Percentiles rank a stretch among this genome's conserved stretches.
Evolutionary conservation across 2,797 vertebrate genomes (phyloP).

Genomic region (Botia kubotai): DNA sequence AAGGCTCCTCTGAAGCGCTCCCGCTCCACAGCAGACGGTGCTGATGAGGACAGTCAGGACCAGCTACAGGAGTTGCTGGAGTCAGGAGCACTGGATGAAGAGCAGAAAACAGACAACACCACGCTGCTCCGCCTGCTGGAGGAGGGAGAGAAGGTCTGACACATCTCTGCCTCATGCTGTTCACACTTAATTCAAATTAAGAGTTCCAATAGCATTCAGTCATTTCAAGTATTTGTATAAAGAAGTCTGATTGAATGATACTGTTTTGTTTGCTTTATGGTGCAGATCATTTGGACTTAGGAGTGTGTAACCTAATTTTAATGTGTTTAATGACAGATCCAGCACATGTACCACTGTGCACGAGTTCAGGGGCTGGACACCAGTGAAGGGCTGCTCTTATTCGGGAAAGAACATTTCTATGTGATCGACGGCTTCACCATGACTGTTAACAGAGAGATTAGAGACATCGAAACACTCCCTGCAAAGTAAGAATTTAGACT

Average conservation of each 20-base stretch:
- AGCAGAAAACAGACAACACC: conserved; percentile 95
- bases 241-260: too few relatives aligned
- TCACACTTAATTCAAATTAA: background rate
- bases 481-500: conserved; percentile 83
- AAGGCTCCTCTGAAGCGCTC: conserved; percentile 96
- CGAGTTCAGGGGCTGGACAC: conserved; percentile 97
- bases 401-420: conserved; percentile 98
- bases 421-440: conserved; percentile 98
- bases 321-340: conserved; percentile 81
- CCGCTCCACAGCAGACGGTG: conserved; percentile 93
- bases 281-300: background rate
- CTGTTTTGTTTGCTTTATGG: too few relatives aligned
- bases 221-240: background rate
- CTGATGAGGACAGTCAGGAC: conserved; percentile 94
- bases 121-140: conserved; percentile 93
- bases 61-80: conserved; percentile 91
- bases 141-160: conserved; percentile 93
- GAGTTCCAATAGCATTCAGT: background rate
- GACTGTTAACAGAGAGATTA: conserved; percentile 94
- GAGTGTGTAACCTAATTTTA: too few relatives aligned
- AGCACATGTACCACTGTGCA: conserved; percentile 98
- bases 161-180: background rate
- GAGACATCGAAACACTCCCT: conserved; percentile 96
- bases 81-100: conserved; percentile 89
- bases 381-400: conserved; percentile 95